Evolutionary conservation across 2,888 invertebrate genomes (phyloP).

Genomic region (Callyntrura guangdongensis): DNA sequence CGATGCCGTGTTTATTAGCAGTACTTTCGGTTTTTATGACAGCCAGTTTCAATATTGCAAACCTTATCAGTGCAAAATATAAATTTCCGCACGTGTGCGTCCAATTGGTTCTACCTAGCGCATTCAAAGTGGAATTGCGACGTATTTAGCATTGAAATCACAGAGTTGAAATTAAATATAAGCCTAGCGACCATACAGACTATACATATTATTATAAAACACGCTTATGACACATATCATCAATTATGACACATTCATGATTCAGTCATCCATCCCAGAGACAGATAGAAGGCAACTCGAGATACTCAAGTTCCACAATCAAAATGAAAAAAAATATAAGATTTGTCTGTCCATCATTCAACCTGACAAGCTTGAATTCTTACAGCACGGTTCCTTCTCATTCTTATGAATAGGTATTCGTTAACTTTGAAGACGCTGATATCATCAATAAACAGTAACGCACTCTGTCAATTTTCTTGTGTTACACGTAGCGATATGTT

Average conservation of each 20-base stretch:
- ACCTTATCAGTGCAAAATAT: background rate
- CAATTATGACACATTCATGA: background rate
- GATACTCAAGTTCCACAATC: background rate
- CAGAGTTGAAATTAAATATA: background rate
- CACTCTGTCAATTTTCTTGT: background rate
- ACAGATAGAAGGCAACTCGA: background rate
- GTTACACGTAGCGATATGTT: background rate
- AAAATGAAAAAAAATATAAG: slow-evolving; percentile 33
- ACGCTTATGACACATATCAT: background rate
- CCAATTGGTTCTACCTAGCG: background rate
- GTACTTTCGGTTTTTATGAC: no score
- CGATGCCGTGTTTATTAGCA: no score
- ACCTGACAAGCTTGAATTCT: background rate
- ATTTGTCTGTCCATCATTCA: slow-evolving; percentile 41
- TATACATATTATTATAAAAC: background rate
- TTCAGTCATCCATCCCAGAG: background rate
- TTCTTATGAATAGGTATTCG: background rate
- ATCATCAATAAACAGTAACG: no score
- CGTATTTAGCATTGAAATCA: background rate
- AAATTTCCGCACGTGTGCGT: slow-evolving; percentile 11
- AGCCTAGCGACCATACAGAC: background rate
- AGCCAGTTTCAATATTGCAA: background rate
- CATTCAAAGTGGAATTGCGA: background rate
- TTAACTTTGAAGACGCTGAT: background rate
- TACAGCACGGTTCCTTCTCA: background rate